These are phyloP conservation scores for Scaptomyza cyrtandrae DNA, from an alignment of 2,888 invertebrate genomes.

Conservation along the genomic window DNA sequence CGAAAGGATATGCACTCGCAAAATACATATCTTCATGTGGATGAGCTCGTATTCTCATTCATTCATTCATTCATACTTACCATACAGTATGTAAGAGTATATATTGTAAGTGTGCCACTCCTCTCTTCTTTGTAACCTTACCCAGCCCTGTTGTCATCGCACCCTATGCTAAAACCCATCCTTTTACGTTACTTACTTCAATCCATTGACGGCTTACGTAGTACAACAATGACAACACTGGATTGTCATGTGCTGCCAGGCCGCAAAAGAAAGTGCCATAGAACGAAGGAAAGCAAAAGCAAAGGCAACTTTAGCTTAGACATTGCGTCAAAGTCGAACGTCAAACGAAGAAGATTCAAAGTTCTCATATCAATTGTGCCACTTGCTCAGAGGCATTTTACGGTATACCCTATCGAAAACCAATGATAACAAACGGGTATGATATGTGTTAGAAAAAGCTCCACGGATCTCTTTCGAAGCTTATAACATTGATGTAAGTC, in stretches of 20 bases:
- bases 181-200: conserved; percentile 25
- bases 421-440: not conserved
- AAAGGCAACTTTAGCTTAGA: conserved; percentile 28
- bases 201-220: conserved; percentile 21
- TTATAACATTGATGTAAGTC: not conserved
- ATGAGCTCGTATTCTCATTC: conserved; percentile 38
- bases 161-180: conserved; percentile 30
- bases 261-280: conserved; percentile 32
- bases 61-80: conserved; percentile 9
- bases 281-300: conserved; percentile 8
- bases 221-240: conserved; percentile 53
- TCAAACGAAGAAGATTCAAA: conserved; percentile 29
- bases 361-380: conserved; percentile 52
- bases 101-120: not conserved
- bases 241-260: conserved; percentile 46
- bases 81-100: not conserved
- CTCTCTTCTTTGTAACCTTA: not conserved
- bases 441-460: not conserved
- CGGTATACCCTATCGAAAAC: conserved; percentile 3
- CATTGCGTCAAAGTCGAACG: conserved; percentile 57
- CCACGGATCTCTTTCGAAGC: not conserved
- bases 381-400: conserved; percentile 50
- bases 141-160: conserved; percentile 34
- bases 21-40: conserved; percentile 30
- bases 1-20: conserved; percentile 57